phyloP scores from a whole-genome alignment of 2,113 vertebrate genomes.

The Indri indri region DNA sequence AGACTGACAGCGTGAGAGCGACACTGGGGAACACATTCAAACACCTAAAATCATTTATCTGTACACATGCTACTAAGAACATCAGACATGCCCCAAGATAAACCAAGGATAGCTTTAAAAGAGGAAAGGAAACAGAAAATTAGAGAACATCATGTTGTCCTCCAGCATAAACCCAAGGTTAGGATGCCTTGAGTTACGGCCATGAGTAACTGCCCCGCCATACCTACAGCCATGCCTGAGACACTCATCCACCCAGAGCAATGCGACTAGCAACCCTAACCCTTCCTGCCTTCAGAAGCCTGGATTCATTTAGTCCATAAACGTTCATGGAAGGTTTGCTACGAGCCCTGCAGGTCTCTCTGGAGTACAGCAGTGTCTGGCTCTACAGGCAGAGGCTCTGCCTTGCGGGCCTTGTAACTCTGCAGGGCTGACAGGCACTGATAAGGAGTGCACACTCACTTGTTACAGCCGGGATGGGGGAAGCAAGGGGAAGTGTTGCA shows the following conservation, averaged over 20 bases:
- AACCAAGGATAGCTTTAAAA: background rate
- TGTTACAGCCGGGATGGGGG: background rate
- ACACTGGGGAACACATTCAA: background rate
- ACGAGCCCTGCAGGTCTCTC: background rate
- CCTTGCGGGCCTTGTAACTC: background rate
- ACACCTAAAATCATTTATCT: background rate
- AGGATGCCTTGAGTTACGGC: background rate
- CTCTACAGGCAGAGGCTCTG: background rate
- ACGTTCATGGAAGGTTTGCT: background rate
- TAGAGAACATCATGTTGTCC: background rate
- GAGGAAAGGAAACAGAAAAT: background rate
- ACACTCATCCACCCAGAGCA: background rate
- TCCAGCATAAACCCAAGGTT: background rate
- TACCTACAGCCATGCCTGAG: background rate
- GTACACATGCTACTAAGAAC: background rate
- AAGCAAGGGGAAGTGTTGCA: background rate
- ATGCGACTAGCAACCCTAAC: no score
- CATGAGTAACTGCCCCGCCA: accelerated
- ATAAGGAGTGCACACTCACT: background rate
- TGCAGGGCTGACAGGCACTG: background rate
- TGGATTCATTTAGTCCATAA: no score
- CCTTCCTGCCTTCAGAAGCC: background rate
- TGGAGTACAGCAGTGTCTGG: background rate
- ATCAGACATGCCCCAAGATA: background rate
- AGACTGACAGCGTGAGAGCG: background rate